Evolutionary conservation across 2,113 vertebrate species (phyloP).

Genomic region (Copsychus sechellarum): DNA sequence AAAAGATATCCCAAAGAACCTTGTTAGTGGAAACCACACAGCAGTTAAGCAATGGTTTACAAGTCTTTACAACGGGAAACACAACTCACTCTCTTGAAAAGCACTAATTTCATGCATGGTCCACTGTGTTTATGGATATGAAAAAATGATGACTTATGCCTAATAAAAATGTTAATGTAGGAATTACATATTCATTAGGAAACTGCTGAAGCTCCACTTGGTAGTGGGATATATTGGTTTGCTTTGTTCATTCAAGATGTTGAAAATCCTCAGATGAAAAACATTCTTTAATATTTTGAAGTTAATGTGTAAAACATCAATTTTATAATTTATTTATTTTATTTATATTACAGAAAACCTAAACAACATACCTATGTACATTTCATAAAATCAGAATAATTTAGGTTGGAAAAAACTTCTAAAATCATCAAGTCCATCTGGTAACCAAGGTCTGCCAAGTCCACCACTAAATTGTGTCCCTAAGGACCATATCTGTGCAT

Average conservation of each 20-base stretch:
- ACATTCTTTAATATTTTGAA: neutral
- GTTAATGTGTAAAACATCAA: neutral
- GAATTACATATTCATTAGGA: conserved; percentile 29
- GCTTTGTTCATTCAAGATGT: neutral
- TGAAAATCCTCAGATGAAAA: neutral
- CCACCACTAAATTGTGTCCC: neutral
- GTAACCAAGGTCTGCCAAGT: neutral
- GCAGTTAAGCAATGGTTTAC: neutral
- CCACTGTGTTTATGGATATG: conserved; percentile 18
- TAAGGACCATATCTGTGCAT: neutral
- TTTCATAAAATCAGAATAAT: neutral
- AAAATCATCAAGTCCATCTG: neutral
- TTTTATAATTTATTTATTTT: neutral
- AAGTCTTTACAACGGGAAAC: neutral
- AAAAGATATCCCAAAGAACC: conserved; percentile 30
- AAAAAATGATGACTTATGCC: conserved; percentile 3
- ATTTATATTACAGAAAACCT: neutral
- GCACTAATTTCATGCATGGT: conserved; percentile 32
- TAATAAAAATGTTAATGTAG: conserved; percentile 47
- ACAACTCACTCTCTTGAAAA: conserved; percentile 15
- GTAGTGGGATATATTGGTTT: neutral
- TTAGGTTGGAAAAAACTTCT: neutral
- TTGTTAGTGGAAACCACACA: neutral
- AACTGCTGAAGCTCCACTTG: neutral
- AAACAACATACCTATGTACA: neutral